Base-by-base conservation (phyloP, 1,140 invertebrate species). In the Idris sp. region DNA sequence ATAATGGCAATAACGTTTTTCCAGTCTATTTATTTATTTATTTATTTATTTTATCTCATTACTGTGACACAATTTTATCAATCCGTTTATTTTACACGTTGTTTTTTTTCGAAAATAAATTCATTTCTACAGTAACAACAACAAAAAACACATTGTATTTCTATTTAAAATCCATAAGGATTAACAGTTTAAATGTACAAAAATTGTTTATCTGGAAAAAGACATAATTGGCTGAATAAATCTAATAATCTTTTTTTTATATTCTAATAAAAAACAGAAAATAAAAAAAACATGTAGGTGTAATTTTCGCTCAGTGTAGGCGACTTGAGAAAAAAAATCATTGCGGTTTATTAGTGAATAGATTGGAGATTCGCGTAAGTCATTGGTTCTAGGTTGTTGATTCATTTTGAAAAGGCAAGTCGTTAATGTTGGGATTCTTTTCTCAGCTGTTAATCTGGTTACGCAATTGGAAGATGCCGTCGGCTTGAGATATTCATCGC, bases 401-500 rank as follows among this genome's bases (percentile, higher is more conserved):
- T 33, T 25, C 19, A 38, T 46, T 48, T 48, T 31, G 16, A 54
- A 49, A 31, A 28, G 28, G 19, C 8, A 28, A 13, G 33, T 51
- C 43, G 43, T 59, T 54, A 49, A 61, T 48, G 31, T 26, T 43
- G 31, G 35, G 35, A 19, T 51, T 54, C 35, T 40, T 68, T 36
- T 43, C 8, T 16, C 28, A 3, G 48, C 2, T 35, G 11, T 28
- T 56, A 64, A 64, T 64, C 44, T 36, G 44, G 56, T 72, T 72
- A 51, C 51, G 51, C 48, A 72, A 72, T 30, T 44, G 28, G 43
- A 58, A 51, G 28, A 72, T 48, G n/a, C 14, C 68, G 19, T n/a
- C 28, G 18, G 35, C 15, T 11, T 43, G 44, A 62, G 68, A 72
- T 72, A 58, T 56, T 58, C 58, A 62, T 64, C 51, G 49, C 48